These are phyloP conservation scores for Amiota mariae DNA, from an alignment of 2,888 invertebrate genomes.

Conservation along the genomic window DNA sequence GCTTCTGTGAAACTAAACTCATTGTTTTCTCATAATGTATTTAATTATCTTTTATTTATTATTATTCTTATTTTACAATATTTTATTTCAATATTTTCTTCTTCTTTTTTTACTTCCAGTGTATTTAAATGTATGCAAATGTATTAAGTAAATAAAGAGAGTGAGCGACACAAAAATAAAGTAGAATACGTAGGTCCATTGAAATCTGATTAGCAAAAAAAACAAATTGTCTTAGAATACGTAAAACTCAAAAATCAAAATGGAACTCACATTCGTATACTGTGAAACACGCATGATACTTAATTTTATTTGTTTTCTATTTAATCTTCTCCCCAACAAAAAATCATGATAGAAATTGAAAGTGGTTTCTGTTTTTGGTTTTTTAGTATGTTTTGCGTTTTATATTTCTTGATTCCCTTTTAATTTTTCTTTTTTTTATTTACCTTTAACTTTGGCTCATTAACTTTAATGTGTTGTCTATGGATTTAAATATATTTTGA, in stretches of 20 bases:
- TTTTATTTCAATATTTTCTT: too few relatives aligned
- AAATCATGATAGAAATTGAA: slow-evolving; percentile 19
- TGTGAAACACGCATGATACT: slow-evolving; percentile 12
- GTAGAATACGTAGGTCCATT: neutral
- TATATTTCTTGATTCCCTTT: slow-evolving; percentile 3
- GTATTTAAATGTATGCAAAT: slow-evolving; percentile 1
- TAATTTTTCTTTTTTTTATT: neutral
- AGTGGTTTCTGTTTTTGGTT: neutral
- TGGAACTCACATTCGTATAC: neutral
- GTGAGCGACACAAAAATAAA: neutral
- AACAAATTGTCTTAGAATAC: slow-evolving; percentile 17
- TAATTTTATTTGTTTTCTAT: neutral
- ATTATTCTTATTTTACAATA: too few relatives aligned
- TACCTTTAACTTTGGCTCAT: neutral
- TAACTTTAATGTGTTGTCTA: too few relatives aligned
- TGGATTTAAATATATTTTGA: too few relatives aligned
- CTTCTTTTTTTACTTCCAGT: too few relatives aligned
- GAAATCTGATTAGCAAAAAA: slow-evolving; percentile 24
- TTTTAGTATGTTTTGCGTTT: neutral
- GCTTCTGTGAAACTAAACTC: too few relatives aligned
- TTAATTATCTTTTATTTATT: too few relatives aligned
- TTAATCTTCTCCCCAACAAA: neutral
- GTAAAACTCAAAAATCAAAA: neutral
- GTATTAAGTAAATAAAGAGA: neutral
- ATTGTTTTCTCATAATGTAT: too few relatives aligned